phyloP scores from a whole-genome alignment of 2,888 invertebrate species.

The Ophion ellenae region DNA sequence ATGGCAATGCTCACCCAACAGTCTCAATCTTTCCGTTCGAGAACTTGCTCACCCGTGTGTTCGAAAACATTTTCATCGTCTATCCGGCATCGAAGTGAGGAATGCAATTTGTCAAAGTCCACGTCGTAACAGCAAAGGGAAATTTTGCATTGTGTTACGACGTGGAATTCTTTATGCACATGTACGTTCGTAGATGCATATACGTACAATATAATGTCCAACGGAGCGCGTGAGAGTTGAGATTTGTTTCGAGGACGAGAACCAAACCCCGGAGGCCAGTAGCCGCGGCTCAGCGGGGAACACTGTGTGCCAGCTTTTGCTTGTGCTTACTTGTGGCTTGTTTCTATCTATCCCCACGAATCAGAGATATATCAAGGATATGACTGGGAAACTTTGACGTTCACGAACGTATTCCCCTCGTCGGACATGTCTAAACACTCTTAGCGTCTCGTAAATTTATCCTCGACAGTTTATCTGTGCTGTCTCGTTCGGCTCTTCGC shows the following conservation, averaged over 20 bases:
- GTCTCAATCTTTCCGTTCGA: no score
- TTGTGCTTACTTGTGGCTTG: slow-evolving; percentile 47
- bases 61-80: neutral
- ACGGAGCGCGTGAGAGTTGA: slow-evolving; percentile 63
- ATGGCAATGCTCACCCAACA: no score
- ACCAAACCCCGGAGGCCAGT: slow-evolving; percentile 63
- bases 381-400: slow-evolving; percentile 68
- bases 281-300: slow-evolving; percentile 48
- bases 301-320: slow-evolving; percentile 33
- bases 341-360: slow-evolving; percentile 61
- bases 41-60: no score
- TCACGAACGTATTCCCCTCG: slow-evolving; percentile 57
- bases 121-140: slow-evolving; percentile 16
- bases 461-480: slow-evolving; percentile 68
- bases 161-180: slow-evolving; percentile 21
- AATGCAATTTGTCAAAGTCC: slow-evolving; percentile 36
- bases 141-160: slow-evolving; percentile 16
- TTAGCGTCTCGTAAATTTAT: slow-evolving; percentile 72
- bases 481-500: slow-evolving; percentile 58
- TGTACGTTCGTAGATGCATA: slow-evolving; percentile 7
- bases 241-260: slow-evolving; percentile 63
- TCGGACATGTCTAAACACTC: slow-evolving; percentile 67
- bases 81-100: slow-evolving; percentile 15
- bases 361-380: slow-evolving; percentile 67
- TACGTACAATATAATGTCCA: slow-evolving; percentile 11